Evolutionary conservation across 2,888 invertebrate genomes (phyloP), one percentile per base, ranked within the genome.

Genomic region (Timandra comae): DNA sequence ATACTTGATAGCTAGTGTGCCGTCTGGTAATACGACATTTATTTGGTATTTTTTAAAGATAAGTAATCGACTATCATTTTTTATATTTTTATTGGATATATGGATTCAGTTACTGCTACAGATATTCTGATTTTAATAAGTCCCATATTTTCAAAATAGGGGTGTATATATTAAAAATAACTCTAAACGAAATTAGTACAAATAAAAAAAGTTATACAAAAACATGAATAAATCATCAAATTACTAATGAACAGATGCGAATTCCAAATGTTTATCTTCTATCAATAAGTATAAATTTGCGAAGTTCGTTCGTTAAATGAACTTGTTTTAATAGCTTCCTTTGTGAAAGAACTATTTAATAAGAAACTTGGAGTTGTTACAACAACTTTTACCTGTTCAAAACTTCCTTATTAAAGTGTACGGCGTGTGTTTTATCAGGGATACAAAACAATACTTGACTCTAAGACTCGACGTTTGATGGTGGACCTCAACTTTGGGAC

Each of bases 291-390:
- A 35, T 29, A 39, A 36, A 41, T 13, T 30, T 34, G 7, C 22
- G 29, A 36, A 36, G 41, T 43, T 46, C 38, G 34, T 52, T 49
- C 35, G 43, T 45, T 44, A 41, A 47, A 47, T 43, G 35, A 59
- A 62, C 50, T 58, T 61, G 46, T 48, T 59, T n/a, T 52, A 56
- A 65, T 54, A 61, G 49, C 48, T 57, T 62, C 51, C 55, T 56
- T 52, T 61, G 46, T 44, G 53, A 53, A 62, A 58, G 42, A 58
- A 63, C 60, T 65, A 62, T 63, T 61, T 63, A 64, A 56, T 52
- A 55, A 58, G 41, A 56, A 56, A 61, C 47, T 44, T 45, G 29
- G 56, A 63, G 53, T 64, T 67, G 51, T 59, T 59, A 63, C 57
- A 62, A 56, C 53, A 62, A 56, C 53, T 58, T 52, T 41, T 49